A percentile compares a stretch with the other conserved stretches of the same genome.
phyloP scores from a whole-genome alignment of 2,113 vertebrate species.

The Helogale parvula region DNA sequence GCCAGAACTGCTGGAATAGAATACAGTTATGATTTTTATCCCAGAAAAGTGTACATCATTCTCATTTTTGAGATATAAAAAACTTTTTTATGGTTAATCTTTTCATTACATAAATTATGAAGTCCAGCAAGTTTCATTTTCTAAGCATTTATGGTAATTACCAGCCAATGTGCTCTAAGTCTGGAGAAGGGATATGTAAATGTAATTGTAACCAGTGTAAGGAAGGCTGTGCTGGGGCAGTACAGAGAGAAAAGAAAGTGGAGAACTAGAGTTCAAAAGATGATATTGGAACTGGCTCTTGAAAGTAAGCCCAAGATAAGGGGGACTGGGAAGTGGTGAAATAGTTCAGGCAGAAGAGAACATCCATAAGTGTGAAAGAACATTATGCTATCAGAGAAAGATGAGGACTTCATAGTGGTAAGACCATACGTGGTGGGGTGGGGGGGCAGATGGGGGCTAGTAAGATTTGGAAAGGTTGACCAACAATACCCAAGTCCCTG shows the following conservation, averaged over 20 bases:
- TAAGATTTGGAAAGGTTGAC: not conserved
- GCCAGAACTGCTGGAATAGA: not conserved
- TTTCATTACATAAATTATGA: slow-evolving; percentile 18
- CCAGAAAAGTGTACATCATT: slow-evolving; percentile 20
- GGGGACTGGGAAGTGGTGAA: not conserved
- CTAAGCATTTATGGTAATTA: not conserved
- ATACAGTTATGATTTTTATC: not conserved
- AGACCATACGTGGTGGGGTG: not conserved
- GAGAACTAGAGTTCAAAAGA: not conserved
- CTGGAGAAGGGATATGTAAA: not conserved
- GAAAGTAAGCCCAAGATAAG: not conserved
- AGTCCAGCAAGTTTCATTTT: not conserved
- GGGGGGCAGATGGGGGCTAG: not conserved
- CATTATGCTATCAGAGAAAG: not conserved
- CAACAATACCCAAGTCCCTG: not conserved
- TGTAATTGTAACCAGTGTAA: not conserved
- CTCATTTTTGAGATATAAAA: slow-evolving; percentile 37
- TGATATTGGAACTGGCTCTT: not conserved
- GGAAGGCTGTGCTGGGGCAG: not conserved
- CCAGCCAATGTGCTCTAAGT: not conserved
- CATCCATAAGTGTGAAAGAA: not conserved
- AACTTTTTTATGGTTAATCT: slow-evolving; percentile 14
- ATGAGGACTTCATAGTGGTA: not conserved
- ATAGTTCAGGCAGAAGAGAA: not conserved
- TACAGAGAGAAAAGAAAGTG: not conserved